Conservation (phyloP, 2,113 vertebrate species). For the Silurus asotus region DNA sequence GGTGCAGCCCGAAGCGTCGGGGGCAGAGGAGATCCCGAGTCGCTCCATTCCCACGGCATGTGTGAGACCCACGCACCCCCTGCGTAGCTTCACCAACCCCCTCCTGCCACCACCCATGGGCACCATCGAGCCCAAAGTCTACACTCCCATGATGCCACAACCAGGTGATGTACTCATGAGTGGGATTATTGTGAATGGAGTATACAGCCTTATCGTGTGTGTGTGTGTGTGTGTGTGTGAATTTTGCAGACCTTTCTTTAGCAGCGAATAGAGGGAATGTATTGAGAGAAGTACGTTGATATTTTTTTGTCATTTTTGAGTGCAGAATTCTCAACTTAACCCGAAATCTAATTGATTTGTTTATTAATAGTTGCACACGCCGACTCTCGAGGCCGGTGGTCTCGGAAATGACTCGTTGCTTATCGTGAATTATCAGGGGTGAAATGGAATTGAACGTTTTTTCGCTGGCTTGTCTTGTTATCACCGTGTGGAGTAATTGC, state of each 20-base stretch:
- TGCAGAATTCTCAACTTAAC: background rate
- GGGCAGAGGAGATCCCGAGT: constrained; percentile 72
- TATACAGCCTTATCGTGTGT: background rate
- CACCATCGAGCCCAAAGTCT: constrained; percentile 89
- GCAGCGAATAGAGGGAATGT: background rate
- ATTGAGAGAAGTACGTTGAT: background rate
- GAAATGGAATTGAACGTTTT: background rate
- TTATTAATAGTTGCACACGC: background rate
- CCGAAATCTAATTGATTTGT: background rate
- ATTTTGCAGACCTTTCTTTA: background rate
- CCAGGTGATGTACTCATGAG: constrained; percentile 65
- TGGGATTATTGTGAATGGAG: too few relatives aligned
- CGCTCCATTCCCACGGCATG: constrained; percentile 90
- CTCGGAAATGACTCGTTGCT: background rate
- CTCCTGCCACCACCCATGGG: constrained; percentile 88
- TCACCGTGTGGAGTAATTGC: background rate
- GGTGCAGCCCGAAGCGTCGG: constrained; percentile 73
- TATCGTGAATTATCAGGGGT: background rate
- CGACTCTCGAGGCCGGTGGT: background rate
- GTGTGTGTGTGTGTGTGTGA: constrained; percentile 1
- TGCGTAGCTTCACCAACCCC: constrained; percentile 90
- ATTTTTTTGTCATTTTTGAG: background rate
- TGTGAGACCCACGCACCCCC: constrained; percentile 86
- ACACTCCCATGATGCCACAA: constrained; percentile 80
- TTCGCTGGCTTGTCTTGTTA: background rate